Evolutionary conservation across 2,888 invertebrate genomes (phyloP), one percentile per base, ranked within the genome.

Genomic region (Hipparchia sbordonii): DNA sequence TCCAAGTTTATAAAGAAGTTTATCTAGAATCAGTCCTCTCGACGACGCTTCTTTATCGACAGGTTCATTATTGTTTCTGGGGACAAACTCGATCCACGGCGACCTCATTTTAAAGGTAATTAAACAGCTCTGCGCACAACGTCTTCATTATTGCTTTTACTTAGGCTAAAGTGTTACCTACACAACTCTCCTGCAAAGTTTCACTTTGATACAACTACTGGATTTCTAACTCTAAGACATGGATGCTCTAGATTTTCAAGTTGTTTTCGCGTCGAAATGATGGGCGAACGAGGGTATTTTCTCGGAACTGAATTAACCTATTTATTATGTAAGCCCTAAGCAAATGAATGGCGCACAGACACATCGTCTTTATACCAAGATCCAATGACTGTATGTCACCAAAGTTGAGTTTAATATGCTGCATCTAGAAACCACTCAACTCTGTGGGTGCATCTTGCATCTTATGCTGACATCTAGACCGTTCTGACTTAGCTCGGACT

Each of bases 51-150:
- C 23, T 67, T 67, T 57, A 69, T 66, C 56, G 72, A 62, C 56
- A 45, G 52, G 75, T 57, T 73, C 73, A 71, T 75, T 75, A 73
- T 71, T 73, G 70, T 72, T 70, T 75, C 62, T 52, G 57, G 62
- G n/a, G 57, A 63, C 57, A 70, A 72, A 73, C 67, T 70, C 71
- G 39, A 72, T 45, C 66, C 60, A 63, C 67, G 61, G 62, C 73
- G 51, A 61, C 52, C 71, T 71, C 72, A 77, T 74, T 76, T 73
- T 57, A 61, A 74, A 78, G 74, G 74, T 76, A 78, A 78, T 76
- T 76, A 73, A 78, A 72, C 67, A 73, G 71, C 68, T 73, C 72
- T 67, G 61, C 46, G 66, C 65, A 74, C 70, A 71, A 71, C 52
- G 72, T 70, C 73, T 72, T 56, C 74, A 70, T 76, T 72, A 73